Base-by-base conservation (phyloP, 2,797 vertebrate species). In the Synanceia verrucosa region DNA sequence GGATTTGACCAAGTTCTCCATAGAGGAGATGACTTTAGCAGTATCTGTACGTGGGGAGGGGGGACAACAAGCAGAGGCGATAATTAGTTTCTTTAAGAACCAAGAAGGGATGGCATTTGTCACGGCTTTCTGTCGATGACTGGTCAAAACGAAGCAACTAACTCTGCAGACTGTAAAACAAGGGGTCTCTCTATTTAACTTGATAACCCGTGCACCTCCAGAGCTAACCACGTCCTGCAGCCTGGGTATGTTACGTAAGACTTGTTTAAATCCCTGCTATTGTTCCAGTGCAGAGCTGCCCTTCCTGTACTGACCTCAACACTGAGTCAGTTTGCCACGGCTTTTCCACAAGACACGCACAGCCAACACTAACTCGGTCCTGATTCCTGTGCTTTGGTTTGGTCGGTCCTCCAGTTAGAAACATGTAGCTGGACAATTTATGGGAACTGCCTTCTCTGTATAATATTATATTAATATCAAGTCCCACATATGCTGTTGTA, bases 261-360 rank as follows among this genome's bases (percentile, higher is more conserved):
- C 52, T 65, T 88, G 87, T 92, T 92, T 90, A 89, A 86, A 86
- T 76, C 90, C 86, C 73, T 77, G 84, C 89, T 78, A 91, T 94
- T 94, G 92, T 94, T 93, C 82, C 69, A 81, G 82, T 8, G 56
- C 67, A 33, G 69, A 37, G 70, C 79, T 77, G 88, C 87, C 86
- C 87, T 93, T 93, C 92, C 93, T 93, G 92, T 46, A 3, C 76
- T 64, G 78, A 88, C 73, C 80, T 75, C 73, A 74, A 5, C 18
- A 18, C 39, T 29, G 56, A 83, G 78, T 83, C 57, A 66, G 28
- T 79, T 77, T 61, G 73, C 70, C 62, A 33, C 39, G 46, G 57
- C 28, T 79, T 41, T 76, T 85, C 76, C 75, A 64, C 69, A 59
- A 82, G 66, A 73, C 55, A 69, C 64, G 62, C 55, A 34, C 52